Evolutionary conservation across 2,797 vertebrate genomes (phyloP).

Genomic region (Amazonetta brasiliensis): DNA sequence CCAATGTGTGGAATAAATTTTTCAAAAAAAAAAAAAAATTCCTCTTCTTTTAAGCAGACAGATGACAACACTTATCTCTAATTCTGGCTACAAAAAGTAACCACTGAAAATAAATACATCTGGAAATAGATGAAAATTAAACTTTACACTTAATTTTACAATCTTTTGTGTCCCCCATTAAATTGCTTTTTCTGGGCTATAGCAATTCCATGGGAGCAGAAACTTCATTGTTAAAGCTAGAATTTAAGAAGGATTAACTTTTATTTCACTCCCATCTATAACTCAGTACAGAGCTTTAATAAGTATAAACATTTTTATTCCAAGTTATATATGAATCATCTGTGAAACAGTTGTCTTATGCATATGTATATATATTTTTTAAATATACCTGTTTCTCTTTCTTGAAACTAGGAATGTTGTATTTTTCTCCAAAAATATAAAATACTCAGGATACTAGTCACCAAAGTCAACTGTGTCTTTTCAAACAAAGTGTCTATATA

Average conservation of each 20-base stretch:
- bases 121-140: not conserved
- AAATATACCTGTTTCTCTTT: not conserved
- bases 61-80: not conserved
- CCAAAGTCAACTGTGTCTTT: not conserved
- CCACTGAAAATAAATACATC: not conserved
- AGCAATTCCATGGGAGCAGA: not conserved
- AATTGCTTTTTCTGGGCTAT: not conserved
- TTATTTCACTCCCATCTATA: not conserved
- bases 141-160: not conserved
- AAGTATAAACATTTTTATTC: constrained; percentile 4
- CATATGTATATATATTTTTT: not conserved
- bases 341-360: constrained; percentile 15
- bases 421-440: not conserved
- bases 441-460: not conserved
- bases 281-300: constrained; percentile 15
- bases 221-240: not conserved
- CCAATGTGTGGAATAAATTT: not conserved
- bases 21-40: not conserved
- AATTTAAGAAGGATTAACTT: not conserved
- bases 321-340: not conserved
- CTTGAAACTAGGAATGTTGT: not conserved
- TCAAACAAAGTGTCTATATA: not conserved
- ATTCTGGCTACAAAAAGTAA: not conserved
- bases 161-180: not conserved
- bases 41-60: not conserved